Evolutionary conservation across 2,113 vertebrate species (phyloP).

Genomic region (Cricetomys ansorgei): DNA sequence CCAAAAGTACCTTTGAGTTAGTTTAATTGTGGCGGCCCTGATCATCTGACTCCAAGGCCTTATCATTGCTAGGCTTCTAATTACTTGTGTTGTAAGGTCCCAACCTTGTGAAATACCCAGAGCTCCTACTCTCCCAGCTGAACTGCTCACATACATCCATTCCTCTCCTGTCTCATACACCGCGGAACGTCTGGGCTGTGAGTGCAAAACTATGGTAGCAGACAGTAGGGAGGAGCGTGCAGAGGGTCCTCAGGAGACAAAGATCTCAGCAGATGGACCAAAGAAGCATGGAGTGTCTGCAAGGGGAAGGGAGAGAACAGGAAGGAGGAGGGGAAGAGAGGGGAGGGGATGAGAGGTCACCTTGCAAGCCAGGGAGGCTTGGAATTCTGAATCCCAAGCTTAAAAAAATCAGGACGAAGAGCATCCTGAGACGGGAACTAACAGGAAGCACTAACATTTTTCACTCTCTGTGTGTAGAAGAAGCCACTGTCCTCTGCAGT

Average conservation of each 20-base stretch:
- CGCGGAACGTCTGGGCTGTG: neutral
- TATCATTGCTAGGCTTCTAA: neutral
- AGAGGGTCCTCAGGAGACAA: neutral
- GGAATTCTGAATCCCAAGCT: neutral
- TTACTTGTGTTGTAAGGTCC: neutral
- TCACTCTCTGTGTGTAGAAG: neutral
- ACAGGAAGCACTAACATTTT: neutral
- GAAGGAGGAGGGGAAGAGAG: neutral
- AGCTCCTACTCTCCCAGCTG: neutral
- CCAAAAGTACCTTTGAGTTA: neutral
- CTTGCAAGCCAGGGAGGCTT: neutral
- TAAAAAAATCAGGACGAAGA: neutral
- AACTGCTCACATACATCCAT: neutral
- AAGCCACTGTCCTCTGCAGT: neutral
- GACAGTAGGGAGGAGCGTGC: neutral
- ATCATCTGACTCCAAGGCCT: neutral
- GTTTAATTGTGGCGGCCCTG: neutral
- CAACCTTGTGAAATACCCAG: neutral
- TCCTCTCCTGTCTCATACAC: neutral
- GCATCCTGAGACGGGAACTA: neutral
- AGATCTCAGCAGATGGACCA: neutral
- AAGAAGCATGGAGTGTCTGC: neutral
- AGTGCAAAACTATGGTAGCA: neutral
- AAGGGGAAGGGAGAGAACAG: neutral
- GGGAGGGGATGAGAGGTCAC: neutral